A percentile compares a stretch with the other conserved stretches of the same genome.
Evolutionary conservation across 2,888 invertebrate species (phyloP).

Genomic region (Heliconius sara): DNA sequence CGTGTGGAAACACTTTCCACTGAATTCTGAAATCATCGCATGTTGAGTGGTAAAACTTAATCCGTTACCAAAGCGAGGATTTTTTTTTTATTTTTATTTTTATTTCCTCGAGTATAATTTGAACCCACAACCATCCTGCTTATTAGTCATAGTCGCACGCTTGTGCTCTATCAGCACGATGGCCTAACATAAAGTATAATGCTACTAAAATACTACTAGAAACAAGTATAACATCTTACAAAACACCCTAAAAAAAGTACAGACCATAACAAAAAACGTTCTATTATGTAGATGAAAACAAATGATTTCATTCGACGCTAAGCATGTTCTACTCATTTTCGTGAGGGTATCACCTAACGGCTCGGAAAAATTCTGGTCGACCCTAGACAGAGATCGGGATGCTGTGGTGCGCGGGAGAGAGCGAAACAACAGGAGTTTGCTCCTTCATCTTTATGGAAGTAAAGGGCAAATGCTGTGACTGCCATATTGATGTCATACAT

Average conservation of each 20-base stretch:
- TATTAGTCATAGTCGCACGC: too few species aligned
- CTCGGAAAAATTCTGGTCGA: slow-evolving; percentile 63
- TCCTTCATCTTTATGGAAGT: slow-evolving; percentile 37
- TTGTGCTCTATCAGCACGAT: too few species aligned
- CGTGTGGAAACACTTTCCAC: too few species aligned
- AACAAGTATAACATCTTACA: slow-evolving; percentile 8
- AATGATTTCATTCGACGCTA: slow-evolving; percentile 74
- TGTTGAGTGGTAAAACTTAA: too few species aligned
- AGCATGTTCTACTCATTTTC: slow-evolving; percentile 71
- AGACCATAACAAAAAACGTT: slow-evolving; percentile 35
- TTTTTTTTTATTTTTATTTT: too few species aligned
- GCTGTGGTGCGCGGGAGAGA: slow-evolving; percentile 43
- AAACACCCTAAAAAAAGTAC: slow-evolving; percentile 26
- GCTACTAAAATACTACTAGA: not conserved
- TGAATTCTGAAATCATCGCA: too few species aligned
- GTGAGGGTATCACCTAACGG: slow-evolving; percentile 62
- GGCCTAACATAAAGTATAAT: not conserved
- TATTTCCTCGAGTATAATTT: too few species aligned
- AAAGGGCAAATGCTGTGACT: slow-evolving; percentile 58
- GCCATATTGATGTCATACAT: slow-evolving; percentile 68
- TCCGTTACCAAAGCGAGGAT: too few species aligned
- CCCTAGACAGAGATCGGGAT: slow-evolving; percentile 52
- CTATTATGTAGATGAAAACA: slow-evolving; percentile 66
- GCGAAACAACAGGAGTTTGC: slow-evolving; percentile 49
- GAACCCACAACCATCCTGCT: too few species aligned